Evolutionary conservation across 1,140 invertebrate genomes (phyloP), one percentile per base, ranked within the genome.

Genomic region (Carcinoscorpius rotundicauda): DNA sequence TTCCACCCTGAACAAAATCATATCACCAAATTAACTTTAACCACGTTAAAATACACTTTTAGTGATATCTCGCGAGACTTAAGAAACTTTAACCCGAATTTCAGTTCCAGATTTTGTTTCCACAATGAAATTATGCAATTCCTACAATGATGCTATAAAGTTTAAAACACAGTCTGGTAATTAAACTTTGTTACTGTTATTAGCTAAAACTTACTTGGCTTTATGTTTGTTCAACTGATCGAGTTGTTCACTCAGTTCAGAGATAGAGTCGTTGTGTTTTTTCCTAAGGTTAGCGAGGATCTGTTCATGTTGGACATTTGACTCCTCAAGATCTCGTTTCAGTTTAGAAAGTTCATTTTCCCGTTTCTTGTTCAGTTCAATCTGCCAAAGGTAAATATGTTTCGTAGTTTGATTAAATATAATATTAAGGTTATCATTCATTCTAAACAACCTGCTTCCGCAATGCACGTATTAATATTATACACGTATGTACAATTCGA

Each of bases 351-450:
- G 85, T 81, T 99, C 97, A 74, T 92, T 91, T 80, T 99, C 96
- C 71, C 96, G 88, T 81, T 98, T 98, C 85, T 98, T 98, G 87
- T 98, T 98, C 73, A 98, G 86, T 79, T 99, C 97, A 78, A 98
- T 91, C 66, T 67, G 66, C 3, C 6, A 6, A n/a, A 55, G 48
- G 49, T 48, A 61, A 62, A 3, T 8, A 48, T 58, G 56, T 52
- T 53, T 10, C 52, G 3, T n/a, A 60, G n/a, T 48, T 4, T 8
- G 3, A 6, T 67, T 48, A 11, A 48, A 57, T 29, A 6, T 6
- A 51, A 56, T 29, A 29, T 29, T 29, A 29, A 29, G 29, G 29
- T 29, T 29, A 29, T 29, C 29, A 29, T 29, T 29, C 29, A 29
- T 29, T 29, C 29, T 29, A 29, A 29, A 29, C 29, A 29, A 29